A percentile compares a stretch with the other conserved stretches of the same genome.
These are phyloP conservation scores for Bombus ignitus DNA, from an alignment of 1,140 invertebrate genomes.

Conservation along the genomic window DNA sequence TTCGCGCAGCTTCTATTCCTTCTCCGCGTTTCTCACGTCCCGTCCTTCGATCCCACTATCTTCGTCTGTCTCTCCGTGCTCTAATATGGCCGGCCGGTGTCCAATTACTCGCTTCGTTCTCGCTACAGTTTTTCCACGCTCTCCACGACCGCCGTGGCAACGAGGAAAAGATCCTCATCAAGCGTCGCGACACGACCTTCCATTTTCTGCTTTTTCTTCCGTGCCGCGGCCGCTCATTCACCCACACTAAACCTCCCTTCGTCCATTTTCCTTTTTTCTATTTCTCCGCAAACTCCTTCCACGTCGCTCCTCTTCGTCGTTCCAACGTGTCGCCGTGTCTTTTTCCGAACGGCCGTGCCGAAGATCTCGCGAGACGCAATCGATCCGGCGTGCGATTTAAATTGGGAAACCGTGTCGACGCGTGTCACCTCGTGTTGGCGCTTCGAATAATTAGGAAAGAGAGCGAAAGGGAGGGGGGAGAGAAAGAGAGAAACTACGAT, in stretches of 20 bases:
- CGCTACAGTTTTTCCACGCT: constrained; percentile 59
- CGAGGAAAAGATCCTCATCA: constrained; percentile 54
- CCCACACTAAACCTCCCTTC: background rate
- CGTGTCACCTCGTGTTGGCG: background rate
- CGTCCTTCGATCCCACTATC: constrained; percentile 47
- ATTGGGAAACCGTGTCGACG: constrained; percentile 47
- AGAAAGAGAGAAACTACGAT: constrained; percentile 23
- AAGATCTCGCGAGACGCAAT: constrained; percentile 30
- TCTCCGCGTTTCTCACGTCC: constrained; percentile 26
- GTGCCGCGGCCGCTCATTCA: background rate
- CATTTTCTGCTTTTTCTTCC: constrained; percentile 45
- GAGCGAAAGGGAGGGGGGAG: background rate
- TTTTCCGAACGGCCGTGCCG: constrained; percentile 15
- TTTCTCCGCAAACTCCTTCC: no score
- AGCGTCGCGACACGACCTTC: constrained; percentile 35
- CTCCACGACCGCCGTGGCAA: constrained; percentile 14
- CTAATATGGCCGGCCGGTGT: constrained; percentile 81
- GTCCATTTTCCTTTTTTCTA: no score
- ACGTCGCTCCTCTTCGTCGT: background rate
- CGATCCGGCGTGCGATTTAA: constrained; percentile 47
- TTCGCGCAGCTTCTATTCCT: constrained; percentile 29
- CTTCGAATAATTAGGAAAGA: no score
- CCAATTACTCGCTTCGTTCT: constrained; percentile 78
- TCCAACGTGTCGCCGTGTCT: background rate
- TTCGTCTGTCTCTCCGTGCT: constrained; percentile 71